phyloP scores from a whole-genome alignment of 2,797 vertebrate species.

The Malurus leucopterus region DNA sequence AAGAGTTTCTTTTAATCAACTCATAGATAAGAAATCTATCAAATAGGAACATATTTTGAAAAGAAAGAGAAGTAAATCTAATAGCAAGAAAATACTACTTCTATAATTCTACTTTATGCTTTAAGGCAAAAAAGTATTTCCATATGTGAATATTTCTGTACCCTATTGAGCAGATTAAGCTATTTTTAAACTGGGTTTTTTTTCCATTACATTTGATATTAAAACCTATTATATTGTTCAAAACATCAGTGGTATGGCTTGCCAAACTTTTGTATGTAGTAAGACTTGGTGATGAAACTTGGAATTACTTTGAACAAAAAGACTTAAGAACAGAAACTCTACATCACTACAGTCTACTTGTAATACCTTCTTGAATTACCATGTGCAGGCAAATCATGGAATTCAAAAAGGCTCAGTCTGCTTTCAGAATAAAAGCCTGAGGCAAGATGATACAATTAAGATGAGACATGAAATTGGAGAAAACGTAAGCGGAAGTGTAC shows the following conservation, averaged over 20 bases:
- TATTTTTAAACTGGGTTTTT: neutral
- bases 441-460: neutral
- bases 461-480: neutral
- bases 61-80: neutral
- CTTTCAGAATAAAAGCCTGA: neutral
- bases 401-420: neutral
- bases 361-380: neutral
- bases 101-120: neutral
- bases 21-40: neutral
- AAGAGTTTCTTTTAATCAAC: neutral
- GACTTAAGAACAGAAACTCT: neutral
- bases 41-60: neutral
- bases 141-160: neutral
- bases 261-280: neutral
- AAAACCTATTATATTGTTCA: neutral
- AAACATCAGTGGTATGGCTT: neutral
- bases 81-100: neutral
- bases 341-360: neutral
- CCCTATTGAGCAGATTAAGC: neutral
- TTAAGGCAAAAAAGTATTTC: neutral
- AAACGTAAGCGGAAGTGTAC: fast-evolving
- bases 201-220: neutral
- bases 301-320: neutral
- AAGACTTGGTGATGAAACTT: neutral
- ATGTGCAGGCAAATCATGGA: neutral